Percentiles rank a stretch among this genome's conserved stretches.
phyloP scores from a whole-genome alignment of 1,140 invertebrate species.

The Ylistrum balloti region DNA sequence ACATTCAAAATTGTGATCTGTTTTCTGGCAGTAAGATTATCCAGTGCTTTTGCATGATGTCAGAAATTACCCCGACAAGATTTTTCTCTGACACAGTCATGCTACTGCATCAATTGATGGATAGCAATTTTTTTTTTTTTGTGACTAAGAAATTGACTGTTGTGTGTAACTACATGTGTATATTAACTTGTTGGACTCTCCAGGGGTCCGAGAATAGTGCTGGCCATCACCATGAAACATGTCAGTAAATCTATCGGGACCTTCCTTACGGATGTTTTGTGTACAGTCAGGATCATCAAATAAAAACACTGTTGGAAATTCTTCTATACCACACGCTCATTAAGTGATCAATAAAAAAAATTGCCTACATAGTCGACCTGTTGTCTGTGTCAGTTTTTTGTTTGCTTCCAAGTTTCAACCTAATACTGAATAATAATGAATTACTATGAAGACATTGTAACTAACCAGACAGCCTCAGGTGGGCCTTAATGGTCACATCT shows the following conservation, averaged over 20 bases:
- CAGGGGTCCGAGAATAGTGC: not conserved
- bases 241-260: not conserved
- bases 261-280: conserved; percentile 18
- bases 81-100: not conserved
- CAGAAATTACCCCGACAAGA: conserved; percentile 13
- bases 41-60: not conserved
- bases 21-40: not conserved
- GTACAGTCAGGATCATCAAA: not conserved
- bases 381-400: not conserved
- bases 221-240: not conserved
- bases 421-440: not conserved
- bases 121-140: not conserved
- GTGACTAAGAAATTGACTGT: not conserved
- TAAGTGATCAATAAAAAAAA: not conserved
- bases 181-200: not conserved
- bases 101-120: not conserved
- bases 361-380: not conserved
- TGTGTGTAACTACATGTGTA: not conserved
- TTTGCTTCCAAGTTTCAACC: not conserved
- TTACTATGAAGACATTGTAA: not conserved
- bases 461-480: not conserved
- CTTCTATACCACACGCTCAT: not conserved
- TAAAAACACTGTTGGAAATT: not conserved
- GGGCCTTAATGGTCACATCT: not conserved
- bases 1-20: not conserved